Evolutionary conservation across 2,888 invertebrate species (phyloP).

Genomic region (Zygaena filipendulae): DNA sequence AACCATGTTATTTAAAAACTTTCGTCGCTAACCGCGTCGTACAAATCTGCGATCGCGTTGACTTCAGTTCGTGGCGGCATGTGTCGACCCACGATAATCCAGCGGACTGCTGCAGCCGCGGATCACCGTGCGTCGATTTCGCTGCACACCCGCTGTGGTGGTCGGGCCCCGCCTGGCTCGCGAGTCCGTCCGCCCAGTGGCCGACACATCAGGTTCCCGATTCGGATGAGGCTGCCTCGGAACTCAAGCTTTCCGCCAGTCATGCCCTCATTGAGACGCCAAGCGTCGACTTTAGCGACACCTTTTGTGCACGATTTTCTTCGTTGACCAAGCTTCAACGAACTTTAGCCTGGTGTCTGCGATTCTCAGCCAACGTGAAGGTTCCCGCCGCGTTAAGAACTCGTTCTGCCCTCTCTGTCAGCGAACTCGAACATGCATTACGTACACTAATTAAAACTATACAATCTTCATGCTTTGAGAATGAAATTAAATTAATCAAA

Average conservation of each 20-base stretch:
- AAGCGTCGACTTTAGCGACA: too few species aligned
- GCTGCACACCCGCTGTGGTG: too few species aligned
- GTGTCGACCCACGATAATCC: slow-evolving; percentile 1
- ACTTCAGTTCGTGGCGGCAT: background rate
- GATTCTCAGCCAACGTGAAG: background rate
- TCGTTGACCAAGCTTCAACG: background rate
- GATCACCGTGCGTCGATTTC: background rate
- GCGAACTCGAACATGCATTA: background rate
- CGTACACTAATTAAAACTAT: background rate
- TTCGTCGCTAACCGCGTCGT: background rate
- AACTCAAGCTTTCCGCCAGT: too few species aligned
- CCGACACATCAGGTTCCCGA: too few species aligned
- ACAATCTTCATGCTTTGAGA: background rate
- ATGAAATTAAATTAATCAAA: background rate
- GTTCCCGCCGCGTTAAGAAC: background rate
- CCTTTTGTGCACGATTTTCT: background rate
- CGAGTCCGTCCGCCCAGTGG: too few species aligned
- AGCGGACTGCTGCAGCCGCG: slow-evolving; percentile 1
- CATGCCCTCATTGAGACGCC: too few species aligned
- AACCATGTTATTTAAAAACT: background rate
- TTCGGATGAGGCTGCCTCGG: too few species aligned
- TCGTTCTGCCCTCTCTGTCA: background rate
- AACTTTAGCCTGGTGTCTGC: background rate
- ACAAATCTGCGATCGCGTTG: background rate
- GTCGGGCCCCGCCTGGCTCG: background rate